phyloP scores from a whole-genome alignment of 2,888 invertebrate species.

The Drosophila austrosaltans region DNA sequence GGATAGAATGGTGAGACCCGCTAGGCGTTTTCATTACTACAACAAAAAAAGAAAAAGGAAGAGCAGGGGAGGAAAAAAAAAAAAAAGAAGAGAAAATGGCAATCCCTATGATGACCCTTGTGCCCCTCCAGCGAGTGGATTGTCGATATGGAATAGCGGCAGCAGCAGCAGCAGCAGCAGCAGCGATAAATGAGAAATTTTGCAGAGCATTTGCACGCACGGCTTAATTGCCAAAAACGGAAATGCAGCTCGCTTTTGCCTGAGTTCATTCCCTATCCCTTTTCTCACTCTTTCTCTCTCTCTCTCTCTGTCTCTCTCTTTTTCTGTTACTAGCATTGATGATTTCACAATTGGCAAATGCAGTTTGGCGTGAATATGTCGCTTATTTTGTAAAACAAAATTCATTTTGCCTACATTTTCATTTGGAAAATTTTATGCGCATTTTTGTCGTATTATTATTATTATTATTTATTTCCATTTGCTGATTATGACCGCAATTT shows the following conservation, averaged over 20 bases:
- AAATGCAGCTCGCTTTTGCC: slow-evolving; percentile 40
- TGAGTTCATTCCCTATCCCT: slow-evolving; percentile 30
- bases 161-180: slow-evolving; percentile 9
- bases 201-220: slow-evolving; percentile 64
- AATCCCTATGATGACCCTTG: slow-evolving; percentile 20
- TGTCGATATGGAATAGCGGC: slow-evolving; percentile 4
- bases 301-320: neutral
- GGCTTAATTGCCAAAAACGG: slow-evolving; percentile 66
- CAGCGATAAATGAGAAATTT: slow-evolving; percentile 65
- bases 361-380: slow-evolving; percentile 53
- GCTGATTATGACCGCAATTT: slow-evolving; percentile 27
- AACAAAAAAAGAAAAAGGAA: neutral
- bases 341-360: slow-evolving; percentile 48
- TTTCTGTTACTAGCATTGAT: slow-evolving; percentile 26
- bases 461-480: slow-evolving; percentile 12
- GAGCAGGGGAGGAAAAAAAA: neutral
- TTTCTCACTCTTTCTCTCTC: slow-evolving; percentile 14
- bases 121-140: slow-evolving; percentile 35
- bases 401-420: slow-evolving; percentile 35
- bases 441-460: slow-evolving; percentile 21
- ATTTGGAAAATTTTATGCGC: slow-evolving; percentile 22
- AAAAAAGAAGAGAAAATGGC: slow-evolving; percentile 31
- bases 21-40: slow-evolving; percentile 48
- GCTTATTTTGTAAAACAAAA: slow-evolving; percentile 46
- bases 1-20: slow-evolving; percentile 9